Evolutionary conservation across 2,113 vertebrate genomes (phyloP).

Genomic region (Saccopteryx bilineata): DNA sequence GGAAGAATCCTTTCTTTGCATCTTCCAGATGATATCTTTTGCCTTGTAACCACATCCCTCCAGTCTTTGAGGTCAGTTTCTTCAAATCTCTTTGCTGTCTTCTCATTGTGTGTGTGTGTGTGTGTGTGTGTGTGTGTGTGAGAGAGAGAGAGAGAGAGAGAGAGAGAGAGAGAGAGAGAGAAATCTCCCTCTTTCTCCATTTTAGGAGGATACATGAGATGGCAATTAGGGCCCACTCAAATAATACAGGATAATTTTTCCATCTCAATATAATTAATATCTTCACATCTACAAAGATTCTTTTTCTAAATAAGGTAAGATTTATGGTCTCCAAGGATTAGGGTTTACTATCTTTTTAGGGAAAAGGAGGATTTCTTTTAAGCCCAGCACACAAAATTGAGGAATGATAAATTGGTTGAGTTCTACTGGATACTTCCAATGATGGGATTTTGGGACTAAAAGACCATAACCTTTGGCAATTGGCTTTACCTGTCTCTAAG

Average conservation of each 20-base stretch:
- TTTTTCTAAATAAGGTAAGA: background rate
- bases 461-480: background rate
- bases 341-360: background rate
- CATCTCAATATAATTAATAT: background rate
- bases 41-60: background rate
- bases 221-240: background rate
- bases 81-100: background rate
- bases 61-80: background rate
- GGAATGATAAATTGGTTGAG: background rate
- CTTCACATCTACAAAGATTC: background rate
- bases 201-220: background rate
- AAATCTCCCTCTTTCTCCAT: background rate
- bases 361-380: background rate
- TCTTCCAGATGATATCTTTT: background rate
- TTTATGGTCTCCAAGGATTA: background rate
- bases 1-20: background rate
- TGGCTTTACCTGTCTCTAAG: background rate
- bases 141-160: too few relatives aligned
- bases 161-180: too few relatives aligned
- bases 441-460: background rate
- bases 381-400: background rate
- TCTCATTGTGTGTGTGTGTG: background rate
- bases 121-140: background rate
- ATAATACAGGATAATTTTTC: slow-evolving; percentile 7
- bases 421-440: background rate